These are phyloP conservation scores for Camponotus pennsylvanicus DNA, from an alignment of 1,140 invertebrate species.

Conservation along the genomic window DNA sequence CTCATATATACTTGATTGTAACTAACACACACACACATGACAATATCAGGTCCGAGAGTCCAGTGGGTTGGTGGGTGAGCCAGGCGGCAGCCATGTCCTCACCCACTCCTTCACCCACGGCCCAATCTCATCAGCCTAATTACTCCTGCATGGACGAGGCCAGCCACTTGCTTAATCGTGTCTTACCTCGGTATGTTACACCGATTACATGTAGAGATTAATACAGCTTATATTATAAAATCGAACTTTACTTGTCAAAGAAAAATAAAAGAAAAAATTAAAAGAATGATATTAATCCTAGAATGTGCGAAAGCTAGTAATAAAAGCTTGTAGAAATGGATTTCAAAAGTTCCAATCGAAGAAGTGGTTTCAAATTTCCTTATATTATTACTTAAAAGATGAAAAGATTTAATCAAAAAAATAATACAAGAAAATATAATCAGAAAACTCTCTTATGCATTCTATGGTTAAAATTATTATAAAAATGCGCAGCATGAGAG, in stretches of 20 bases:
- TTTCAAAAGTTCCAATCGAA: neutral
- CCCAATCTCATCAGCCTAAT: constrained; percentile 83
- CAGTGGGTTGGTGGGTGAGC: constrained; percentile 85
- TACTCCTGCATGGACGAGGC: constrained; percentile 85
- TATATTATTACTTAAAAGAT: too few relatives aligned
- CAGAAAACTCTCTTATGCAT: neutral
- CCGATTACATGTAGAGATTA: constrained; percentile 60
- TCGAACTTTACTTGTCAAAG: constrained; percentile 18
- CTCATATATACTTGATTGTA: constrained; percentile 74
- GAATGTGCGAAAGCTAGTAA: neutral
- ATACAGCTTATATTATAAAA: constrained; percentile 4
- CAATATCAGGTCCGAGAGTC: constrained; percentile 84
- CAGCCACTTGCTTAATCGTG: constrained; percentile 85
- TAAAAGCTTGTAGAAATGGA: neutral
- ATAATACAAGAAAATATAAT: neutral
- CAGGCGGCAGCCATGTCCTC: constrained; percentile 85
- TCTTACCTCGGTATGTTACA: constrained; percentile 81
- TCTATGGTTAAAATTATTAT: neutral
- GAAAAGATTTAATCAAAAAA: neutral
- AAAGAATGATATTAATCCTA: neutral
- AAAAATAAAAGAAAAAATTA: neutral
- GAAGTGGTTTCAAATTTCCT: too few relatives aligned
- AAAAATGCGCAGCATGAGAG: constrained; percentile 8
- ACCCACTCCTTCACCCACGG: constrained; percentile 82
- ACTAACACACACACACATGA: constrained; percentile 81